Evolutionary conservation across 2,888 invertebrate species (phyloP).

Genomic region (Aleiodes alternator): DNA sequence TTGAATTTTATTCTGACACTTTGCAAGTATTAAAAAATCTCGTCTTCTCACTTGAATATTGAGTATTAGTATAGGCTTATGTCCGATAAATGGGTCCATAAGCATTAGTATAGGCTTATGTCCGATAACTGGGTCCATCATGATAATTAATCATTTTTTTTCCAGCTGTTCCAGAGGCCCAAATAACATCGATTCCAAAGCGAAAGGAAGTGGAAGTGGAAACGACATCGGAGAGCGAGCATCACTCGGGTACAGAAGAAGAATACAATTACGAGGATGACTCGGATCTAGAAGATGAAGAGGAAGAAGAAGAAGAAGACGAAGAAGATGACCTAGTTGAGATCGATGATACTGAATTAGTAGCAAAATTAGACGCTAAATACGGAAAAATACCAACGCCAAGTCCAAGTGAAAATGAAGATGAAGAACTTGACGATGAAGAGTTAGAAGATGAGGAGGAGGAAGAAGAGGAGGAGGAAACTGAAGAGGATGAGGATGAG

Average conservation of each 20-base stretch:
- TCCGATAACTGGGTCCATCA: too few relatives aligned
- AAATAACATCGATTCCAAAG: constrained; percentile 37
- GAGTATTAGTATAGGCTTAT: neutral
- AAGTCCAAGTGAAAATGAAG: constrained; percentile 72
- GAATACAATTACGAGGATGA: constrained; percentile 74
- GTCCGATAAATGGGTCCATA: too few relatives aligned
- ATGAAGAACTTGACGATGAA: constrained; percentile 76
- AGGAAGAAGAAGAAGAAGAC: constrained; percentile 65
- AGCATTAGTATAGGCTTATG: too few relatives aligned
- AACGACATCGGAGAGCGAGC: constrained; percentile 55
- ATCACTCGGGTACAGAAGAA: constrained; percentile 59
- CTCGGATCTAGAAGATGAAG: constrained; percentile 76
- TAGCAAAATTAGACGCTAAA: constrained; percentile 84
- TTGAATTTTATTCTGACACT: too few relatives aligned
- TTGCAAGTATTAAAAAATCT: too few relatives aligned
- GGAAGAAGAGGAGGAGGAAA: constrained; percentile 61
- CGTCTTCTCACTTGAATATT: neutral
- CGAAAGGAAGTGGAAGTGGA: constrained; percentile 40
- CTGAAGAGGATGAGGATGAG: constrained; percentile 69
- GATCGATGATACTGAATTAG: constrained; percentile 83
- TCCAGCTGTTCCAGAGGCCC: constrained; percentile 55
- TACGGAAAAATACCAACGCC: constrained; percentile 81
- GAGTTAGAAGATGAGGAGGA: constrained; percentile 72
- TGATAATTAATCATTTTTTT: constrained; percentile 21
- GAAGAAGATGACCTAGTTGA: constrained; percentile 75